Evolutionary conservation across 2,888 invertebrate species (phyloP).

Genomic region (Bimastos eiseni): DNA sequence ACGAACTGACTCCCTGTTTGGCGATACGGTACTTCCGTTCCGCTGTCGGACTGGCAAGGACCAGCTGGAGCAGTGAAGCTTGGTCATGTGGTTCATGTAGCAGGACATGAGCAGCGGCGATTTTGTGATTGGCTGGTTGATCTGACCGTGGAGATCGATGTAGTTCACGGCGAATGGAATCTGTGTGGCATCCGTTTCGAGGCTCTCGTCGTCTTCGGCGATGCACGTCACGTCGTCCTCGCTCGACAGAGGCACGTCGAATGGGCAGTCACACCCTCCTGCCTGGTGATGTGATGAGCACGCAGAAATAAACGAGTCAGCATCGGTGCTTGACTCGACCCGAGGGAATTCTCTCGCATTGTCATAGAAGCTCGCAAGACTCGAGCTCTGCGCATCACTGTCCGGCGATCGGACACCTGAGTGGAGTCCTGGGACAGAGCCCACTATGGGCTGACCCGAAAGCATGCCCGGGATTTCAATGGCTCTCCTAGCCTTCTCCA

Average conservation of each 20-base stretch:
- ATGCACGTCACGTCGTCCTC: conserved; percentile 21
- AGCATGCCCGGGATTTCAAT: background rate
- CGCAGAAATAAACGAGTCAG: conserved; percentile 73
- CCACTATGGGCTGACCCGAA: background rate
- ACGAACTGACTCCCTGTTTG: background rate
- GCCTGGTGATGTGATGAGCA: conserved; percentile 71
- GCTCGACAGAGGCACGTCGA: background rate
- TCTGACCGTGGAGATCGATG: conserved; percentile 91
- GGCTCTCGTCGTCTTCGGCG: conserved; percentile 23
- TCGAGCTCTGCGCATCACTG: conserved; percentile 27
- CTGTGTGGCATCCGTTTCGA: conserved; percentile 30
- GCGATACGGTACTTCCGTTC: background rate
- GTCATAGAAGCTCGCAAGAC: conserved; percentile 24
- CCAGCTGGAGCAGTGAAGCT: conserved; percentile 66
- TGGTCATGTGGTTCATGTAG: conserved; percentile 87
- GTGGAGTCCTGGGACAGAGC: background rate
- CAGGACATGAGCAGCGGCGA: conserved; percentile 92
- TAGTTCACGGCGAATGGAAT: conserved; percentile 32
- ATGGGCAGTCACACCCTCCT: background rate
- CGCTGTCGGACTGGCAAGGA: conserved; percentile 53
- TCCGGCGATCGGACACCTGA: conserved; percentile 14
- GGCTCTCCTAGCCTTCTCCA: background rate
- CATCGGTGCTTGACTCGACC: conserved; percentile 28
- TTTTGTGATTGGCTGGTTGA: conserved; percentile 86
- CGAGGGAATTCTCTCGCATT: conserved; percentile 18